Conservation (phyloP, 2,888 invertebrate species). For the Acheta domesticus region DNA sequence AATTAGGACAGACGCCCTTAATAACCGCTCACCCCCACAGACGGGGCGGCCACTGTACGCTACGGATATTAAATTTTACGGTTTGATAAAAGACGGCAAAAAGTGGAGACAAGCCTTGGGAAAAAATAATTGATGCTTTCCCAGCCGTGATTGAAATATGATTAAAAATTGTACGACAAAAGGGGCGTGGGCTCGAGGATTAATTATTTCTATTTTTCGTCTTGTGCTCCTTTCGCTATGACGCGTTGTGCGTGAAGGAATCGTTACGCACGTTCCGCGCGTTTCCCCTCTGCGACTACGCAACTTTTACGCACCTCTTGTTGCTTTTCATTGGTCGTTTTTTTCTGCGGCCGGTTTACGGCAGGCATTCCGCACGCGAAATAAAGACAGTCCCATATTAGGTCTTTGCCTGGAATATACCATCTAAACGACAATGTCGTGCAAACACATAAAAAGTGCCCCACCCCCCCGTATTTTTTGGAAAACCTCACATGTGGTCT, state of each 20-base stretch:
- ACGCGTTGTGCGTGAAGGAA: background rate
- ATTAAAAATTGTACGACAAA: background rate
- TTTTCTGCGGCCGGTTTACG: too few relatives aligned
- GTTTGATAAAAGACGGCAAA: slow-evolving; percentile 18
- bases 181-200: background rate
- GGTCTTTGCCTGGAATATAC: too few relatives aligned
- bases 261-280: too few relatives aligned
- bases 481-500: too few relatives aligned
- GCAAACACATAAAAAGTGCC: too few relatives aligned
- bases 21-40: background rate
- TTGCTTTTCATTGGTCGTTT: too few relatives aligned
- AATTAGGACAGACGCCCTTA: background rate
- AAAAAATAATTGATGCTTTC: background rate
- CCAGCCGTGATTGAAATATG: background rate
- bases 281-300: too few relatives aligned
- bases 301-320: too few relatives aligned
- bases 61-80: slow-evolving; percentile 11
- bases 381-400: too few relatives aligned
- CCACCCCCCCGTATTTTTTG: too few relatives aligned
- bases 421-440: too few relatives aligned
- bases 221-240: background rate
- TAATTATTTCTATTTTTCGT: background rate
- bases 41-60: background rate
- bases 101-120: background rate
- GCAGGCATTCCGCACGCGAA: too few relatives aligned